Evolutionary conservation across 2,113 vertebrate species (phyloP), one percentile per base, ranked within the genome.

Genomic region (Ceuthmochares aereus): DNA sequence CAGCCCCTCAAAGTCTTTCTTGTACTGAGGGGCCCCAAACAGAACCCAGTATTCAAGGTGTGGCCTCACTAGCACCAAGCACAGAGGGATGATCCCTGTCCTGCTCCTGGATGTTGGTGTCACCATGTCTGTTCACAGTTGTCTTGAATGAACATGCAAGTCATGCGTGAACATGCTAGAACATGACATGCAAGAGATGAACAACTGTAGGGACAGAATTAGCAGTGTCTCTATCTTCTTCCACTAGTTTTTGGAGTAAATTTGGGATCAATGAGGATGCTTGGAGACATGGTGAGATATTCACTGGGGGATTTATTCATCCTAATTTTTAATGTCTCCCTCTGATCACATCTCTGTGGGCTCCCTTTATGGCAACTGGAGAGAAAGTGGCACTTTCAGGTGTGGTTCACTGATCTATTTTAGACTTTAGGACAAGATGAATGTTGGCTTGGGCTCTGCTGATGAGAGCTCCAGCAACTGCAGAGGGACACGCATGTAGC

Each of bases 381-480:
- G 45, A 77, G 40, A 62, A 83, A 80, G 75, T 55, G 72, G 16
- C 62, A 59, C 70, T 79, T 85, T 25, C 72, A 69, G 78, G 51
- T 76, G 72, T 55, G 80, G 19, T 26, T 92, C 1, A 1, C 7
- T 29, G 67, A 73, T 64, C 76, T 77, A 8, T 74, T 95, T 88
- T 19, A 69, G 68, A 70, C 85, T 90, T 93, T 26, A 80, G 79
- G 67, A 81, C 20, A 29, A 84, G 90, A 96, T 45, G 66, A 42
- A 90, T 59, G 45, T 59, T 47, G 43, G 8, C 14, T 34, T 58
- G 72, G 59, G 45, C 51, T 96, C 79, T 77, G n/a, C 70, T 68
- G 54, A 75, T 42, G 75, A 66, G 68, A 73, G 54, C 36, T 79
- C 56, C 43, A 85, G 64, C 0, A 2, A 43, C 63, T 59, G 45